Evolutionary conservation across 2,797 vertebrate species (phyloP).

Genomic region (Knipowitschia caucasica): DNA sequence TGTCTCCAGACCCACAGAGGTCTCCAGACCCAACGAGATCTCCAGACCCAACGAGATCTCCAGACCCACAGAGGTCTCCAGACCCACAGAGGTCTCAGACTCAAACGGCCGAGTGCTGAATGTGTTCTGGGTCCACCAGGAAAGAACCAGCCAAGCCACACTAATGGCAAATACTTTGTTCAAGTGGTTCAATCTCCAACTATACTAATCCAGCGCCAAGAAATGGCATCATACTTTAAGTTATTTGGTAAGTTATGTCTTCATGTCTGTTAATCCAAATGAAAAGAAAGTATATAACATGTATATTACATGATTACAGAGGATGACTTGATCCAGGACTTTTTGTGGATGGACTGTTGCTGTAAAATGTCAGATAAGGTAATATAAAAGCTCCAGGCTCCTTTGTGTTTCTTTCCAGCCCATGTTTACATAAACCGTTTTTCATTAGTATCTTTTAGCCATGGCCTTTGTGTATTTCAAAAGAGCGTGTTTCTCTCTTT

Average conservation of each 20-base stretch:
- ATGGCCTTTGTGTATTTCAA: slow-evolving; percentile 99
- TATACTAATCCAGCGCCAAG: slow-evolving; percentile 83
- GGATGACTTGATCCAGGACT: slow-evolving; percentile 90
- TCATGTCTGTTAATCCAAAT: background rate
- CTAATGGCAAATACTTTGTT: slow-evolving; percentile 13
- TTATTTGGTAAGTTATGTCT: slow-evolving; percentile 80
- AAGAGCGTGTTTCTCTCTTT: slow-evolving; percentile 84
- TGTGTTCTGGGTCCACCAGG: slow-evolving; percentile 59
- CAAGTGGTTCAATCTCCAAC: slow-evolving; percentile 64
- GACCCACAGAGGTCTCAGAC: slow-evolving; percentile 62
- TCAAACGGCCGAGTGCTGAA: slow-evolving; percentile 71
- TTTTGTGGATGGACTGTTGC: slow-evolving; percentile 94
- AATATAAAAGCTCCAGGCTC: background rate
- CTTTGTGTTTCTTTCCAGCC: background rate
- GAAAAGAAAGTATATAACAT: background rate
- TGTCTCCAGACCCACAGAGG: slow-evolving; percentile 69
- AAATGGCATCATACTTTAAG: slow-evolving; percentile 90
- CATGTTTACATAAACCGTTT: slow-evolving; percentile 5
- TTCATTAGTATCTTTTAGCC: slow-evolving; percentile 91
- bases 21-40: slow-evolving; percentile 72
- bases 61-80: slow-evolving; percentile 67
- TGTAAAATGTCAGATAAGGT: slow-evolving; percentile 89
- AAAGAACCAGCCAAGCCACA: slow-evolving; percentile 58
- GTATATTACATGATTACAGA: slow-evolving; percentile 70
- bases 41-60: no score